Base-by-base conservation (phyloP, 2,888 invertebrate species). In the Heteromurus nitidus region DNA sequence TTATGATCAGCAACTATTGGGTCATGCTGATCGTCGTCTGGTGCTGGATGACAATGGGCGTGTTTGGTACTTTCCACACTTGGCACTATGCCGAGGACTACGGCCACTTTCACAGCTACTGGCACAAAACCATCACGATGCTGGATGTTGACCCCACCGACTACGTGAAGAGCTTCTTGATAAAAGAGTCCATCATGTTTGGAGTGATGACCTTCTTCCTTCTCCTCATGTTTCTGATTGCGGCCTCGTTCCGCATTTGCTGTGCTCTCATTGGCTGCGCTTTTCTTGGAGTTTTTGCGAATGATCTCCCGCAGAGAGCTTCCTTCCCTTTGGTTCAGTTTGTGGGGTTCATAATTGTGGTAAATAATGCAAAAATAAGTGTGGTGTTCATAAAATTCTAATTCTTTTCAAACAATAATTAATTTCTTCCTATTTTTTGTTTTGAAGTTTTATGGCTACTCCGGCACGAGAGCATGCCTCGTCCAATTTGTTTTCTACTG, bases 1-100 rank as follows among this genome's bases (percentile, higher is more conserved):
- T 50, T 9, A 50, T 50, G 50, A 50, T 50, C n/a, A 20, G 18
- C 50, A 50, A 50, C 50, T 50, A 50, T 20, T 50, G 50, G 50
- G 50, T 50, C 9, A 50, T 50, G 50, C 20, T 50, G n/a, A n/a
- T 50, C 9, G 50, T 50, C 20, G n/a, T 50, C 18, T 3, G 50
- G 50, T 16, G 9, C 50, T 50, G 50, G 50, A 50, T 50, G 50
- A 16, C 20, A 20, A 50, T 50, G 50, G 20, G 50, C 20, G 2
- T 50, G 2, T 9, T 50, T 2, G 50, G 50, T 9, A 20, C 50
- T 3, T 20, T 50, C 2, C n/a, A 50, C 20, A 50, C 20, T 2
- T 20, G n/a, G 9, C 20, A 20, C 20, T 20, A 50, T 9, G 50
- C 50, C 20, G 2, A 50, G 50, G 50, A 50, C 50, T 50, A 50